These are phyloP conservation scores for Acronicta alni DNA, from an alignment of 2,888 invertebrate genomes.

Conservation along the genomic window DNA sequence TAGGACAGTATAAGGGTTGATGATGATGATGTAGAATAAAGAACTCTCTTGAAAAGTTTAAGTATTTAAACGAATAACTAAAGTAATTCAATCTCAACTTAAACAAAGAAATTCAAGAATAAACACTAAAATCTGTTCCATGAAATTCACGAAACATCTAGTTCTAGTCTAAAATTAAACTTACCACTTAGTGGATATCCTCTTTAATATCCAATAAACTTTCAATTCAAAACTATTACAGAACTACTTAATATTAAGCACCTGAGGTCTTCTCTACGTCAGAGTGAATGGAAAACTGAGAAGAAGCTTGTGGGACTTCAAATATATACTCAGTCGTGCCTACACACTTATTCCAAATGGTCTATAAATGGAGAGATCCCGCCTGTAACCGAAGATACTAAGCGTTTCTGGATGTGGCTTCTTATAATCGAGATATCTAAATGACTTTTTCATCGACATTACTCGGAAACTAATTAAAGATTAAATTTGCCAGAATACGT, in stretches of 20 bases:
- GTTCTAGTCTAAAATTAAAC: slow-evolving; percentile 4
- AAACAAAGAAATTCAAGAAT: too few species aligned
- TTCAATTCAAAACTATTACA: not conserved
- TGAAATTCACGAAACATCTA: too few species aligned
- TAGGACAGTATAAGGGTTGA: too few species aligned
- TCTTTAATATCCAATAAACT: slow-evolving; percentile 9
- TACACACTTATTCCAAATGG: slow-evolving; percentile 35
- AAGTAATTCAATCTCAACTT: too few species aligned
- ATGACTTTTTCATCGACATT: not conserved
- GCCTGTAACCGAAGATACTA: slow-evolving; percentile 10
- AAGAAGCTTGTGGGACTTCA: slow-evolving; percentile 23
- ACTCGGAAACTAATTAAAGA: too few species aligned
- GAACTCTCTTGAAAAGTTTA: too few species aligned
- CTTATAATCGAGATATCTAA: not conserved
- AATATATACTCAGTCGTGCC: slow-evolving; percentile 51
- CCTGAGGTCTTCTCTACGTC: slow-evolving; percentile 17
- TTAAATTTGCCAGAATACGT: too few species aligned
- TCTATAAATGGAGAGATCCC: slow-evolving; percentile 41
- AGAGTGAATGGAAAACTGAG: slow-evolving; percentile 41
- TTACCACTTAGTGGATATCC: slow-evolving; percentile 17
- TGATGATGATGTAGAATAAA: too few species aligned
- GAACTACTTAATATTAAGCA: slow-evolving; percentile 1
- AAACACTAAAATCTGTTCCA: too few species aligned
- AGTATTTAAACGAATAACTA: too few species aligned
- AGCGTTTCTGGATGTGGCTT: slow-evolving; percentile 19